Evolutionary conservation across 2,113 vertebrate genomes (phyloP).

Genomic region (Falco punctatus): DNA sequence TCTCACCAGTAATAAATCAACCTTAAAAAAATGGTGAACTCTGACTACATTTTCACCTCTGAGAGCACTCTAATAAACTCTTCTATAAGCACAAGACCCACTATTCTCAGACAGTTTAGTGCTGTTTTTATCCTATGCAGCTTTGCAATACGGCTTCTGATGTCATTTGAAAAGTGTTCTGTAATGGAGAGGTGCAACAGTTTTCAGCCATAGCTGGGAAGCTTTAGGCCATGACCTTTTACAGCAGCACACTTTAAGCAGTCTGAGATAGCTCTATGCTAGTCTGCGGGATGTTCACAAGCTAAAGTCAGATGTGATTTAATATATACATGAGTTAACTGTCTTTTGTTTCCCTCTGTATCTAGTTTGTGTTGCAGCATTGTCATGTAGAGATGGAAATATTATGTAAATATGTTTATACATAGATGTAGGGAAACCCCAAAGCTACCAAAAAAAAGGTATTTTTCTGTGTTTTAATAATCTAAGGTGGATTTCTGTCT

Average conservation of each 20-base stretch:
- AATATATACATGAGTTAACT: background rate
- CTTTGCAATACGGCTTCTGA: background rate
- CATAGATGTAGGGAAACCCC: background rate
- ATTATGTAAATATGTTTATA: background rate
- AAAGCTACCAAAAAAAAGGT: background rate
- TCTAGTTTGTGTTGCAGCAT: background rate
- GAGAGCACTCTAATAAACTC: background rate
- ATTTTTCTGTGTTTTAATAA: background rate
- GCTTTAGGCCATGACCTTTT: background rate
- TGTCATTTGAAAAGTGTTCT: background rate
- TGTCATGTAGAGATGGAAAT: background rate
- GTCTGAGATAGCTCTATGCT: background rate
- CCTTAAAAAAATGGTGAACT: background rate
- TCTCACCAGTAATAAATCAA: background rate
- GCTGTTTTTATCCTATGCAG: background rate
- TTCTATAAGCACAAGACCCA: background rate
- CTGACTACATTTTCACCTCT: background rate
- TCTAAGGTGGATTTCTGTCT: background rate
- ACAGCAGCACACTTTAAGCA: accelerated
- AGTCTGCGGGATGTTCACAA: background rate
- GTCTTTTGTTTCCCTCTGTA: background rate
- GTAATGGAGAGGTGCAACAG: background rate
- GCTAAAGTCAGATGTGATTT: background rate
- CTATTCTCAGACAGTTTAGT: background rate
- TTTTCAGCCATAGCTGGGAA: background rate